Conservation (phyloP, 2,888 invertebrate species). For the Yponomeuta evonymella region DNA sequence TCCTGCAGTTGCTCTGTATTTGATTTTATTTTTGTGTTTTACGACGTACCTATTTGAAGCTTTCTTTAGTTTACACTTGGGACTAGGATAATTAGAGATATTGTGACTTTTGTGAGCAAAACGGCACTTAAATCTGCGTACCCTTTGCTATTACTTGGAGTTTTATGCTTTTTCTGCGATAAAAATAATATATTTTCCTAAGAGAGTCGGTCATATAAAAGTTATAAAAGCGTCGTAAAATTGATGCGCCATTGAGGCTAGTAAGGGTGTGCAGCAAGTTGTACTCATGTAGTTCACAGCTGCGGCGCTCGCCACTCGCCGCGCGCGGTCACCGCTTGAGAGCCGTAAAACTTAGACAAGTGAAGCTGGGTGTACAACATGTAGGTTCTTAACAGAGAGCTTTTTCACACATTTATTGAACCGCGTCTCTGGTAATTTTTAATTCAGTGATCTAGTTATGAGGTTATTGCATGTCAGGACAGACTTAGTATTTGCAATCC, state of each 20-base stretch:
- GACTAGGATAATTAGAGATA: neutral
- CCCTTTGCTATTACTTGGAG: neutral
- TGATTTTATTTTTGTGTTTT: neutral
- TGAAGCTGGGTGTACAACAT: neutral
- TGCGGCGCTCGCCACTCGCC: neutral
- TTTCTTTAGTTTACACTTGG: neutral
- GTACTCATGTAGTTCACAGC: neutral
- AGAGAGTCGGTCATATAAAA: neutral
- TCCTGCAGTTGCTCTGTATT: neutral
- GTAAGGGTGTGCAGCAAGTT: neutral
- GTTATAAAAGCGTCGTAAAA: neutral
- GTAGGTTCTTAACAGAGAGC: no score
- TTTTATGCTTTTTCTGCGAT: neutral
- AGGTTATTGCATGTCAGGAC: no score
- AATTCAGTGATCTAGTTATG: no score
- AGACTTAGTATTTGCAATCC: no score
- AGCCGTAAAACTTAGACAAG: neutral
- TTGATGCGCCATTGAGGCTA: neutral
- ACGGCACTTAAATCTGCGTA: neutral
- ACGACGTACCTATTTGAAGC: neutral
- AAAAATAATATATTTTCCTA: neutral
- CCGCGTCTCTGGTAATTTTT: no score
- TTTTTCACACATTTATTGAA: no score
- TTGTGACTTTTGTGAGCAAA: neutral
- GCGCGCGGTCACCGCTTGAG: neutral